Conservation (phyloP, 2,888 invertebrate genomes). For the Drosophila paramelanica region DNA sequence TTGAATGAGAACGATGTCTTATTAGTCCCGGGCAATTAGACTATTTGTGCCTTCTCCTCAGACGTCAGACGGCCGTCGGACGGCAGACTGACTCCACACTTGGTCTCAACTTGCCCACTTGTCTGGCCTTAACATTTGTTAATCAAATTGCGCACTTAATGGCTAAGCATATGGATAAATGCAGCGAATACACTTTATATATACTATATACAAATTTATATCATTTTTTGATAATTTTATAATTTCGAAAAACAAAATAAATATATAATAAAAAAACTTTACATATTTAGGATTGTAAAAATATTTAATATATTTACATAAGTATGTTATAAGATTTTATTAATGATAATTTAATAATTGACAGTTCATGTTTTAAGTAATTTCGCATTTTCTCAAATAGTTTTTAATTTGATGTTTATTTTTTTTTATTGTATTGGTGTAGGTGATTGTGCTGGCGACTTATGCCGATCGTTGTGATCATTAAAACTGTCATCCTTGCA, state of each 20-base stretch:
- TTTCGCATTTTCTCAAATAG: neutral
- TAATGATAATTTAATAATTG: no score
- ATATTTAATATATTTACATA: no score
- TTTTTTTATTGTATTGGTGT: neutral
- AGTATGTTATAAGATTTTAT: no score
- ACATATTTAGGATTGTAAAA: no score
- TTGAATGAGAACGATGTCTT: conserved; percentile 82
- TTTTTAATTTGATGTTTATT: no score
- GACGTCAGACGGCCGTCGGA: neutral
- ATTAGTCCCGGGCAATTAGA: conserved; percentile 77
- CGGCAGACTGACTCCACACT: conserved; percentile 27
- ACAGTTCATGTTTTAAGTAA: no score
- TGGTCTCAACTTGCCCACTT: conserved; percentile 31
- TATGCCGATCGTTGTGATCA: neutral
- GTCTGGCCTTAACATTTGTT: conserved; percentile 39
- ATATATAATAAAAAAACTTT: neutral
- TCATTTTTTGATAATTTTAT: no score
- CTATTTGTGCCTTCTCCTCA: conserved; percentile 55
- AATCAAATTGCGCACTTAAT: conserved; percentile 31
- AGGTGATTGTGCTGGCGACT: conserved; percentile 26
- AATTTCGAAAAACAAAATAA: no score
- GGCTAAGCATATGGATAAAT: conserved; percentile 22
- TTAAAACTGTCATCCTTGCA: conserved; percentile 47
- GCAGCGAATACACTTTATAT: no score
- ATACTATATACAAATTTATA: no score